phyloP scores from a whole-genome alignment of 2,888 invertebrate genomes.

The Schrankia costaestrigalis region DNA sequence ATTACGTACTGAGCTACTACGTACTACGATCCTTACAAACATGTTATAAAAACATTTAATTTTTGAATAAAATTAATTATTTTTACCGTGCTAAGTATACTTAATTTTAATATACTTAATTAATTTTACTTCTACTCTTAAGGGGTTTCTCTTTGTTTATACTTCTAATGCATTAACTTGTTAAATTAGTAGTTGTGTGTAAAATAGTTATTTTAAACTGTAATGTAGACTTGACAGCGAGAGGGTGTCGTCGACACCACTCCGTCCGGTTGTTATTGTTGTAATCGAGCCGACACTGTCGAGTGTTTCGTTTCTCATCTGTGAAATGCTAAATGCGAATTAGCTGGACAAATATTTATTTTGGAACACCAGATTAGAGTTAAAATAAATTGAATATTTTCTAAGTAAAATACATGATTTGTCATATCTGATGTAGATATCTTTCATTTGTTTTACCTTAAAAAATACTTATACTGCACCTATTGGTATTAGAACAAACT shows the following conservation, averaged over 20 bases:
- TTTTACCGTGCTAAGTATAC: no score
- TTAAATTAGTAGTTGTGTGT: neutral
- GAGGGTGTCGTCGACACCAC: constrained; percentile 46
- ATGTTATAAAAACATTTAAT: no score
- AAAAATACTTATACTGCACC: neutral
- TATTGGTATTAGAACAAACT: neutral
- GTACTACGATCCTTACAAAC: no score
- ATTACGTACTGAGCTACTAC: no score
- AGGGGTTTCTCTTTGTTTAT: neutral
- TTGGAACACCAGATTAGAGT: constrained; percentile 62
- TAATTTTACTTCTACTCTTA: no score
- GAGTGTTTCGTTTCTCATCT: constrained; percentile 68
- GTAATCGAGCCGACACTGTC: constrained; percentile 69
- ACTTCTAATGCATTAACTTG: neutral
- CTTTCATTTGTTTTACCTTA: no score
- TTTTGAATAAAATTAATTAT: no score
- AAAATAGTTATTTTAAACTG: constrained; percentile 33
- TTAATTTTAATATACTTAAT: no score
- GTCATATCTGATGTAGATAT: neutral
- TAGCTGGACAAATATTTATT: constrained; percentile 75
- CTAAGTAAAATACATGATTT: no score
- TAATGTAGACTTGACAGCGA: constrained; percentile 32
- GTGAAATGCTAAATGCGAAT: constrained; percentile 73
- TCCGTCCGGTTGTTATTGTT: constrained; percentile 60
- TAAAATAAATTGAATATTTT: constrained; percentile 60